Conservation (phyloP, 2,888 invertebrate species). For the Pammene aurita region DNA sequence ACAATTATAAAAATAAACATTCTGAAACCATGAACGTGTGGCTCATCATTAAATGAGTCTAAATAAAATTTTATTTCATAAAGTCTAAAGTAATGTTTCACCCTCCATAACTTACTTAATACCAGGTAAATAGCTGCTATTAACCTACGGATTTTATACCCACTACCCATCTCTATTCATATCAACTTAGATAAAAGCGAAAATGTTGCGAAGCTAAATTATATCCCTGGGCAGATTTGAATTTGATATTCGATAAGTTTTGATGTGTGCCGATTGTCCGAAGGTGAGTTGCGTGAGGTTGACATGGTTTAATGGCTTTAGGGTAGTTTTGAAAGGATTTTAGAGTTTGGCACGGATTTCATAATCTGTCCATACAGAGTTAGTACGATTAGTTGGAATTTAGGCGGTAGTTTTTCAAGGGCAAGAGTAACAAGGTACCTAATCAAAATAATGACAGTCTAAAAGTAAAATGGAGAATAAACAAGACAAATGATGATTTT, state of each 20-base stretch:
- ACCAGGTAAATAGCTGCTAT: too few species aligned
- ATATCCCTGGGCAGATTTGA: slow-evolving; percentile 39
- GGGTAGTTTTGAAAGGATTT: slow-evolving; percentile 18
- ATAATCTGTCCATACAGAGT: not conserved
- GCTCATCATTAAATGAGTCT: too few species aligned
- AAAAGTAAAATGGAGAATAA: too few species aligned
- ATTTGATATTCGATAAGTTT: slow-evolving; percentile 41
- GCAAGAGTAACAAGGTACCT: not conserved
- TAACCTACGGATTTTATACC: too few species aligned
- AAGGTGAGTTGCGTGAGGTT: slow-evolving; percentile 21
- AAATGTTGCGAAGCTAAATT: slow-evolving; percentile 37
- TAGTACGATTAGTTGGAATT: not conserved
- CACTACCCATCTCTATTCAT: too few species aligned
- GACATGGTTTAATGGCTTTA: slow-evolving; percentile 22
- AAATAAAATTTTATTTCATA: too few species aligned
- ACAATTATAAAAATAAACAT: too few species aligned
- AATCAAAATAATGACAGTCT: not conserved
- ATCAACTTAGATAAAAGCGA: slow-evolving; percentile 56
- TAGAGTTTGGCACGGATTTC: slow-evolving; percentile 9
- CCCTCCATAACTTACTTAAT: too few species aligned
- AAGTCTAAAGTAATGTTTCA: too few species aligned
- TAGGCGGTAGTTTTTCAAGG: not conserved
- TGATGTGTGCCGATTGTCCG: slow-evolving; percentile 38
- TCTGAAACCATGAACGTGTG: too few species aligned
- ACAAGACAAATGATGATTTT: too few species aligned